Conservation (phyloP, 2,797 vertebrate genomes). For the Scolopax rusticola region DNA sequence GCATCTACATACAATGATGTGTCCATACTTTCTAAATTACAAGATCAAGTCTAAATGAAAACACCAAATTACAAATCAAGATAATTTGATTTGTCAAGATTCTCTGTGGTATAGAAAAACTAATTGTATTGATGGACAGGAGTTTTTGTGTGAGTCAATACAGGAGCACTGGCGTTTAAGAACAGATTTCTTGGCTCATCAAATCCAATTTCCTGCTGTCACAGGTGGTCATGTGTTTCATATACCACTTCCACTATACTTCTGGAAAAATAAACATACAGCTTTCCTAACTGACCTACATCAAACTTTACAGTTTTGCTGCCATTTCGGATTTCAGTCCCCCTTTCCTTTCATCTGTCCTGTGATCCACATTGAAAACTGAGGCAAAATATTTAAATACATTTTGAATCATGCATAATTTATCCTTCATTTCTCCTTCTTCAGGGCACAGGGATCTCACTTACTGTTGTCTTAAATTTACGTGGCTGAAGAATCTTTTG, state of each 20-base stretch:
- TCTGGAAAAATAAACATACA: background rate
- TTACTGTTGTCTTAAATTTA: background rate
- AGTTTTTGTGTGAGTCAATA: background rate
- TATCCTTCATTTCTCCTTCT: background rate
- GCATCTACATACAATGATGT: background rate
- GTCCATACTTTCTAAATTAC: background rate
- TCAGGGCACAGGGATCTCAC: background rate
- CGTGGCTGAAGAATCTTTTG: background rate
- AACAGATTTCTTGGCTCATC: background rate
- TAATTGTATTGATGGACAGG: background rate
- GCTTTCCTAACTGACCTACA: background rate
- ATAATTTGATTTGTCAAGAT: background rate
- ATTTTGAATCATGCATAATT: background rate
- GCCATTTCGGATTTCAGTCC: background rate
- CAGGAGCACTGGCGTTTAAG: background rate
- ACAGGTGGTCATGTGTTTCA: background rate
- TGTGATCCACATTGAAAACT: background rate
- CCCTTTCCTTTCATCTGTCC: background rate
- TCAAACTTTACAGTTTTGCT: background rate
- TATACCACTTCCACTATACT: background rate
- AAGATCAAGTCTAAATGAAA: background rate
- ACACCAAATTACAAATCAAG: background rate
- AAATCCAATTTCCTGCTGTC: background rate
- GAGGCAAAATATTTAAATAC: slow-evolving; percentile 4
- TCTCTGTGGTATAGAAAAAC: background rate